Conservation (phyloP, 2,797 vertebrate genomes). For the Aldrovandia affinis region DNA sequence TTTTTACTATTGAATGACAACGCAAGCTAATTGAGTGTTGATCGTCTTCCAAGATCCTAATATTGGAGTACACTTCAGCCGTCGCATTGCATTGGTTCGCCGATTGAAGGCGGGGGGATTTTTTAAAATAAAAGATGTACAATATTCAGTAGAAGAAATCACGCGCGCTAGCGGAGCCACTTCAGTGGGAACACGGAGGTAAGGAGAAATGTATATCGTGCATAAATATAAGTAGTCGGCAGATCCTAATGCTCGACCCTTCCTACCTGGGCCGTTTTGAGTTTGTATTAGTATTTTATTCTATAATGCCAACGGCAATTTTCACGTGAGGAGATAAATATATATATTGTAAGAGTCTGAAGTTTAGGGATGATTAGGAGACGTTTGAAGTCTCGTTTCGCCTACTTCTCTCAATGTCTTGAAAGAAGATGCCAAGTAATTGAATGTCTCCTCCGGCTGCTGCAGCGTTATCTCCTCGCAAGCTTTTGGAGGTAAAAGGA, state of each 20-base stretch:
- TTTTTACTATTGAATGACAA: constrained; percentile 49
- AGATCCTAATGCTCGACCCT: not conserved
- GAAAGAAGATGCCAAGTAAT: constrained; percentile 49
- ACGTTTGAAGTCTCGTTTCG: constrained; percentile 50
- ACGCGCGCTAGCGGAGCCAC: constrained; percentile 54
- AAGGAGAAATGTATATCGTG: constrained; percentile 34
- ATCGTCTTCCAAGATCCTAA: constrained; percentile 59
- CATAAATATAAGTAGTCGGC: constrained; percentile 18
- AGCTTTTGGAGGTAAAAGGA: constrained; percentile 46
- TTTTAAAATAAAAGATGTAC: constrained; percentile 35
- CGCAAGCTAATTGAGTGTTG: constrained; percentile 41
- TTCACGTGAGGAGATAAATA: constrained; percentile 7
- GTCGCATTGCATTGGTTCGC: not conserved
- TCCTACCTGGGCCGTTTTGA: not conserved
- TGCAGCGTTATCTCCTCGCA: constrained; percentile 56
- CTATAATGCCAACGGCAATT: constrained; percentile 5
- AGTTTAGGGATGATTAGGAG: constrained; percentile 39
- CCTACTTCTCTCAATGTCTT: constrained; percentile 52
- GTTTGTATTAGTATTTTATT: not conserved
- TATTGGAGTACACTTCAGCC: constrained; percentile 46
- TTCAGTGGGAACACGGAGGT: constrained; percentile 50
- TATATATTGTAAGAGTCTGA: not conserved
- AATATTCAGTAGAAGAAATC: constrained; percentile 50
- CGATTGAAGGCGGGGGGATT: constrained; percentile 60
- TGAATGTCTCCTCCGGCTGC: constrained; percentile 53